Percentiles rank a stretch among this genome's conserved stretches.
phyloP scores from a whole-genome alignment of 2,113 vertebrate species.

The Narcine bancroftii region DNA sequence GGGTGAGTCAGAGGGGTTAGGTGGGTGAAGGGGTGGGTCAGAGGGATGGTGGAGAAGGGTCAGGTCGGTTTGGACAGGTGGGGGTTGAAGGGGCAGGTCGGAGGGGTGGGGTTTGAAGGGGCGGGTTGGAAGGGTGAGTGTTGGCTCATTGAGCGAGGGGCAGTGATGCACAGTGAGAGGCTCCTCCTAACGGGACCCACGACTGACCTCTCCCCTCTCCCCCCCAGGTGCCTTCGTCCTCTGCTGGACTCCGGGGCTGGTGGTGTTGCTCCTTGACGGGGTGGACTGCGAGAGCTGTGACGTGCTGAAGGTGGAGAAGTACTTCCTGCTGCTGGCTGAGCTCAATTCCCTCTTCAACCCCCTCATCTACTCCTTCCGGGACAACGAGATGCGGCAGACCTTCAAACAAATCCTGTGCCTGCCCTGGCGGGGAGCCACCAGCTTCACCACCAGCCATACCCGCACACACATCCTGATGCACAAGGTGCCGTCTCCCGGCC shows the following conservation, averaged over 20 bases:
- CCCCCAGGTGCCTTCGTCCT: conserved; percentile 78
- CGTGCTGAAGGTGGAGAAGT: conserved; percentile 73
- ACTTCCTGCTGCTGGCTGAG: conserved; percentile 75
- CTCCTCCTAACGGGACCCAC: too few species aligned
- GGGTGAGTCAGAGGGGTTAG: too few species aligned
- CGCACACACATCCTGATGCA: conserved; percentile 42
- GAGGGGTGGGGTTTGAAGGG: too few species aligned
- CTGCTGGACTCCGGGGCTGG: conserved; percentile 83
- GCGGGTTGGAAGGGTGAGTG: too few species aligned
- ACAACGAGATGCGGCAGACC: conserved; percentile 76
- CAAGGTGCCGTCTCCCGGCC: conserved; percentile 51
- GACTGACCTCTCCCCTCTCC: background rate
- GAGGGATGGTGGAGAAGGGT: too few species aligned
- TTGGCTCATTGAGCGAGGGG: too few species aligned
- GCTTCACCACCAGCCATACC: conserved; percentile 37
- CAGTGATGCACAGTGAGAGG: too few species aligned
- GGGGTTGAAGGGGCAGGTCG: too few species aligned
- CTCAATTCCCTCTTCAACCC: conserved; percentile 85
- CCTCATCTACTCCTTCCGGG: conserved; percentile 76
- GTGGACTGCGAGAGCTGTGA: conserved; percentile 60
- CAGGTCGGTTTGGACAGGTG: too few species aligned
- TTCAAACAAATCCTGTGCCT: conserved; percentile 77
- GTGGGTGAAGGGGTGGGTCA: too few species aligned
- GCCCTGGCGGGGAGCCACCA: conserved; percentile 45
- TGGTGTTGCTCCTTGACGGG: conserved; percentile 77